A percentile compares a stretch with the other conserved stretches of the same genome.
Conservation (phyloP, 1,140 invertebrate species). For the Hylyphantes graminicola region DNA sequence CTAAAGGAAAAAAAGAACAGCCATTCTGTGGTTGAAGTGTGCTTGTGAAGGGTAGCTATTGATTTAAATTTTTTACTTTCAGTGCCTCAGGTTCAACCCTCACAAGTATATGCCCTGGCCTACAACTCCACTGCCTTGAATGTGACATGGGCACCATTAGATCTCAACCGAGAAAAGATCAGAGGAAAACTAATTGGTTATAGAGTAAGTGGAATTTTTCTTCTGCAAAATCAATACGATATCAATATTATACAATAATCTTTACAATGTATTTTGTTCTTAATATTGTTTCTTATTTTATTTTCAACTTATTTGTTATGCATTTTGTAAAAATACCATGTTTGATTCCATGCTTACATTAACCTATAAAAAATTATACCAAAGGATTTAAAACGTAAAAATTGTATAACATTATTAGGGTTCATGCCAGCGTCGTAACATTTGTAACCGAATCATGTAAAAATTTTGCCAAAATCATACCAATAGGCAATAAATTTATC, state of each 20-base stretch:
- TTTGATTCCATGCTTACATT: neutral
- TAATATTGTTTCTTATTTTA: neutral
- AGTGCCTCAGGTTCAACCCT: slow-evolving; percentile 91
- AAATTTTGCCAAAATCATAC: too few species aligned
- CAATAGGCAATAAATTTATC: too few species aligned
- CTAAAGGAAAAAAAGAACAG: too few species aligned
- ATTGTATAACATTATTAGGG: too few species aligned
- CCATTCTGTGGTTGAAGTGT: too few species aligned
- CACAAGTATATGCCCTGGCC: slow-evolving; percentile 79
- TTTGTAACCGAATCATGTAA: too few species aligned
- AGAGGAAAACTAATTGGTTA: slow-evolving; percentile 92
- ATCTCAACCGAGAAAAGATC: slow-evolving; percentile 84
- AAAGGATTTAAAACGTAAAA: too few species aligned
- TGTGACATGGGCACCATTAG: slow-evolving; percentile 90
- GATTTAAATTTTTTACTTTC: neutral
- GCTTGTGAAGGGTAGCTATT: too few species aligned
- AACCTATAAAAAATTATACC: too few species aligned
- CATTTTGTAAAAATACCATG: neutral
- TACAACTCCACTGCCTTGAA: slow-evolving; percentile 93
- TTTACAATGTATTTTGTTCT: neutral
- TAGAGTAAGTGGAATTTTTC: slow-evolving; percentile 72
- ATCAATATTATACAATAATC: neutral
- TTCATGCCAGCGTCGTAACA: too few species aligned
- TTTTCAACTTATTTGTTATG: neutral
- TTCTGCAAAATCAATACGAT: neutral